phyloP scores from a whole-genome alignment of 2,888 invertebrate species.

The Synergus umbraculus region DNA sequence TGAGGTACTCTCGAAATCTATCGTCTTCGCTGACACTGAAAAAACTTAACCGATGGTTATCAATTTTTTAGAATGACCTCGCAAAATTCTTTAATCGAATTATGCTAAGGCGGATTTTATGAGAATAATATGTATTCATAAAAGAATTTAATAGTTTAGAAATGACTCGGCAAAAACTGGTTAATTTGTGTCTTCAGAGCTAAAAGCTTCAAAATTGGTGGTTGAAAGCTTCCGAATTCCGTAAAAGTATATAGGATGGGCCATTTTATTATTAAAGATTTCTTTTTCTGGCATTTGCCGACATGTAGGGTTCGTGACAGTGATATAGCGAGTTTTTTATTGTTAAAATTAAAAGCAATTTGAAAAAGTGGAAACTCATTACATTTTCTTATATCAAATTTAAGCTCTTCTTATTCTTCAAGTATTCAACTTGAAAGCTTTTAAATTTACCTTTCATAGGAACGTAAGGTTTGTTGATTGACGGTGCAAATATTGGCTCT shows the following conservation, averaged over 20 bases:
- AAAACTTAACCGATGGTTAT: background rate
- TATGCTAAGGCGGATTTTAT: background rate
- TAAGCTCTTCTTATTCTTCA: background rate
- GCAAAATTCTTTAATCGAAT: background rate
- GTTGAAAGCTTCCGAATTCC: background rate
- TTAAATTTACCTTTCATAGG: constrained; percentile 16
- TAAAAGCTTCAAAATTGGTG: background rate
- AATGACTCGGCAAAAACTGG: background rate
- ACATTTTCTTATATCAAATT: no score
- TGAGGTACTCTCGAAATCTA: background rate
- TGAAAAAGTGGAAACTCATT: no score
- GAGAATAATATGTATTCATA: background rate
- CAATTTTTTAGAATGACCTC: background rate
- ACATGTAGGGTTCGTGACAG: no score
- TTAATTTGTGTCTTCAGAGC: background rate
- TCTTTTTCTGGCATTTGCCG: no score
- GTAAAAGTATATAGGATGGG: background rate
- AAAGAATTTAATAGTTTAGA: background rate
- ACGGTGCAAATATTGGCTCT: constrained; percentile 34
- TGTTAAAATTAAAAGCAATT: no score
- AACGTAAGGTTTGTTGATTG: constrained; percentile 13
- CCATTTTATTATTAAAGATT: no score
- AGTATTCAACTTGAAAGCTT: background rate
- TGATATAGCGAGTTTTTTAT: no score
- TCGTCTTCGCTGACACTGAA: background rate